phyloP scores from a whole-genome alignment of 2,888 invertebrate genomes.

The Cyclophora punctaria region DNA sequence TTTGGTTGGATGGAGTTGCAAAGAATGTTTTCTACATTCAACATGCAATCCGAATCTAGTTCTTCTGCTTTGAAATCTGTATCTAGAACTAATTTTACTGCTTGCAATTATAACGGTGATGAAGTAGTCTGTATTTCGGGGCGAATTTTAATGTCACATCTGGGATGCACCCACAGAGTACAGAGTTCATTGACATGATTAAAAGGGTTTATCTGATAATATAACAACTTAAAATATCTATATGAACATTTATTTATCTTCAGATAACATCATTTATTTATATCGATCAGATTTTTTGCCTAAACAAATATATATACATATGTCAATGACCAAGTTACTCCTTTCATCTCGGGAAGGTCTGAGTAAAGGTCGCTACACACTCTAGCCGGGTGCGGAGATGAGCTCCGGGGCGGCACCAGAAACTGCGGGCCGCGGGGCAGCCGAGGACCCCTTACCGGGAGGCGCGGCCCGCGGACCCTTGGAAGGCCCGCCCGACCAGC shows the following conservation, averaged over 20 bases:
- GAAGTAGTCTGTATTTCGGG: slow-evolving; percentile 29
- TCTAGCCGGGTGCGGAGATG: slow-evolving; percentile 79
- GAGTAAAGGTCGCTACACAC: slow-evolving; percentile 76
- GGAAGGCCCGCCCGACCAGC: slow-evolving; percentile 79
- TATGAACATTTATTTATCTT: too few relatives aligned
- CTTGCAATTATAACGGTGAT: slow-evolving; percentile 49
- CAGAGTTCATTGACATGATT: slow-evolving; percentile 16
- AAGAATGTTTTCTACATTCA: too few relatives aligned
- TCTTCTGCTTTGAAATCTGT: too few relatives aligned
- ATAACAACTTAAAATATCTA: slow-evolving; percentile 9
- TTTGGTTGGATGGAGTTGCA: too few relatives aligned
- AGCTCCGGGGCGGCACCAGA: slow-evolving; percentile 80
- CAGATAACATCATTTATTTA: too few relatives aligned
- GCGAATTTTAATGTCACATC: slow-evolving; percentile 82
- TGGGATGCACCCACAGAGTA: slow-evolving; percentile 81
- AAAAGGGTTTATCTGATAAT: too few relatives aligned
- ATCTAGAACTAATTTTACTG: too few relatives aligned
- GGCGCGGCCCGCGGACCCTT: slow-evolving; percentile 64
- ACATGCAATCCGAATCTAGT: too few relatives aligned
- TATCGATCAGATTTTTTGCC: too few relatives aligned
- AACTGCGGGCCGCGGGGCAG: slow-evolving; percentile 63
- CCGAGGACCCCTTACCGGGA: slow-evolving; percentile 69
- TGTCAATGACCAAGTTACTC: slow-evolving; percentile 41
- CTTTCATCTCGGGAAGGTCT: slow-evolving; percentile 85
- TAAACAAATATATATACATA: slow-evolving; percentile 7